phyloP scores from a whole-genome alignment of 2,797 vertebrate species.

The Gymnopithys bicolor region DNA sequence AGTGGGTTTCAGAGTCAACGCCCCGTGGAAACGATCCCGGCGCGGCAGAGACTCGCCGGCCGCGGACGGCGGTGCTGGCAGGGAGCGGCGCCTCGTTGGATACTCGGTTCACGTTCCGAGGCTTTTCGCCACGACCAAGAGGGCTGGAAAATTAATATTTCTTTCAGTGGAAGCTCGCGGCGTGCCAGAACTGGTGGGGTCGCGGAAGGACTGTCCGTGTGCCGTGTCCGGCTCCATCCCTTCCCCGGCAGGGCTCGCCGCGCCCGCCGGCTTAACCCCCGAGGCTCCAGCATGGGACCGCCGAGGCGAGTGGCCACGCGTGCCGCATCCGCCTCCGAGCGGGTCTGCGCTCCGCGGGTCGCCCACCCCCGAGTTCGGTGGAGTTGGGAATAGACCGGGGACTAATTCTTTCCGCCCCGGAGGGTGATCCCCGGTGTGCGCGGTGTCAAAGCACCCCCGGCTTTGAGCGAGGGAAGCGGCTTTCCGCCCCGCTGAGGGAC shows the following conservation, averaged over 20 bases:
- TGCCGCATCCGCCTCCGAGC: neutral
- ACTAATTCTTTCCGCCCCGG: neutral
- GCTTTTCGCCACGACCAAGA: slow-evolving; percentile 14
- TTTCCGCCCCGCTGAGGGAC: neutral
- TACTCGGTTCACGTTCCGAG: slow-evolving; percentile 20
- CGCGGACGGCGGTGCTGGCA: neutral
- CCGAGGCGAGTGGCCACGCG: neutral
- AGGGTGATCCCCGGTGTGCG: neutral
- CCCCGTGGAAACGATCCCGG: slow-evolving; percentile 8
- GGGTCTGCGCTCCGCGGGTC: neutral
- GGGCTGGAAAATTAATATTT: slow-evolving; percentile 39
- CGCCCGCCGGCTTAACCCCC: slow-evolving; percentile 20
- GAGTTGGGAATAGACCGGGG: neutral
- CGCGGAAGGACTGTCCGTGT: slow-evolving; percentile 21
- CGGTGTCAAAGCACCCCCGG: neutral
- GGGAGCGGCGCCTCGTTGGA: slow-evolving; percentile 10
- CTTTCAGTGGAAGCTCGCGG: slow-evolving; percentile 3
- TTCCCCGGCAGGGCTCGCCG: neutral
- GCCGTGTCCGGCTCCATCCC: slow-evolving; percentile 36
- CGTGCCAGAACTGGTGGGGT: slow-evolving; percentile 27
- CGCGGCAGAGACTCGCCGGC: neutral
- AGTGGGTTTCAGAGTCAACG: slow-evolving; percentile 25
- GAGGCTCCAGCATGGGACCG: neutral
- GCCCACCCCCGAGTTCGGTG: neutral
- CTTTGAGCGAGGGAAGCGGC: neutral